A percentile compares a stretch with the other conserved stretches of the same genome.
phyloP scores from a whole-genome alignment of 2,797 vertebrate species.

The Alcedo atthis region DNA sequence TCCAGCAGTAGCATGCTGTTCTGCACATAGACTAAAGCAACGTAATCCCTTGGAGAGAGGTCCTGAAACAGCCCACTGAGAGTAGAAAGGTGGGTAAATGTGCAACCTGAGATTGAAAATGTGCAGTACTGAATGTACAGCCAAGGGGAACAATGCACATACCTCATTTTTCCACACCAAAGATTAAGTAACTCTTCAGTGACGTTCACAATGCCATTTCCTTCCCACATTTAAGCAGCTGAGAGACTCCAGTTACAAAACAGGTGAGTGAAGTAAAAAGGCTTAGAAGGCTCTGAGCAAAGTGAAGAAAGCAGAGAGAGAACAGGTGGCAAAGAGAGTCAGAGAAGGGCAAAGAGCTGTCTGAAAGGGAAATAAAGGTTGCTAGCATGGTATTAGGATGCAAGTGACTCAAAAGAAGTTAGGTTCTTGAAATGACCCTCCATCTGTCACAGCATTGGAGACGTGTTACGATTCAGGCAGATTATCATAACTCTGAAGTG shows the following conservation, averaged over 20 bases:
- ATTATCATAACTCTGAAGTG: neutral
- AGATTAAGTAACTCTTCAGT: neutral
- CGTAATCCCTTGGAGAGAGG: neutral
- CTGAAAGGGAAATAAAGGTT: neutral
- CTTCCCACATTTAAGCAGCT: neutral
- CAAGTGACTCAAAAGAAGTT: neutral
- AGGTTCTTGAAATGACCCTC: neutral
- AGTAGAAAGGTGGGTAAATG: neutral
- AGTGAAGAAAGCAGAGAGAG: constrained; percentile 2
- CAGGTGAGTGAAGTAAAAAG: neutral
- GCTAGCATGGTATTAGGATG: neutral
- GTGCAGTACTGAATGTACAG: neutral
- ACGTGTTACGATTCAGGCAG: neutral
- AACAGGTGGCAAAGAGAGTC: constrained; percentile 5
- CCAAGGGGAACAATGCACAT: neutral
- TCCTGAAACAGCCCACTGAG: neutral
- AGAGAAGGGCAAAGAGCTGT: neutral
- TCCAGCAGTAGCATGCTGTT: neutral
- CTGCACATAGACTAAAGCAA: neutral
- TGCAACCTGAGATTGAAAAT: neutral
- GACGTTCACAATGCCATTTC: neutral
- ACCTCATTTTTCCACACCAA: neutral
- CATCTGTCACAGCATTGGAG: neutral
- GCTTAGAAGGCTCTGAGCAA: neutral
- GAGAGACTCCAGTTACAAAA: constrained; percentile 1